Percentiles rank a stretch among this genome's conserved stretches.
Conservation (phyloP, 2,797 vertebrate species). For the Falco biarmicus region DNA sequence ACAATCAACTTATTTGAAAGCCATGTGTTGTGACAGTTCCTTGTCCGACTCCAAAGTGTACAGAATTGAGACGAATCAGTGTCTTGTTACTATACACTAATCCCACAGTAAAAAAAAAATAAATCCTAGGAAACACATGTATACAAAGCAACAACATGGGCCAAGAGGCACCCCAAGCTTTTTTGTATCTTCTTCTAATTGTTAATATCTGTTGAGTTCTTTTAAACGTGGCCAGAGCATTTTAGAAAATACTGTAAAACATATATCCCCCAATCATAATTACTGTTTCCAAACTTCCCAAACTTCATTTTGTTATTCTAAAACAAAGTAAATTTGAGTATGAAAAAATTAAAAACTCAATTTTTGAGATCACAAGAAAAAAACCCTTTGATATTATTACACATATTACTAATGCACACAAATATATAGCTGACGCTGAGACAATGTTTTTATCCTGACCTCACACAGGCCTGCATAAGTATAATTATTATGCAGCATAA, state of each 20-base stretch:
- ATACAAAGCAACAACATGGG: background rate
- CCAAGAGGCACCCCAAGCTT: background rate
- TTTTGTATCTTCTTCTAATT: background rate
- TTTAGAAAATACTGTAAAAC: background rate
- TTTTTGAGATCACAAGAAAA: background rate
- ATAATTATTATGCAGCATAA: slow-evolving; percentile 65
- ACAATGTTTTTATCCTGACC: slow-evolving; percentile 41
- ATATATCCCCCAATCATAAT: background rate
- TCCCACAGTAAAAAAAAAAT: background rate
- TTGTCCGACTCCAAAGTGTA: slow-evolving; percentile 26
- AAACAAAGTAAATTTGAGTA: background rate
- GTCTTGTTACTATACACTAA: background rate
- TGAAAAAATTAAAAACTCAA: background rate
- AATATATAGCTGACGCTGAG: background rate
- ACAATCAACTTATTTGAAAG: slow-evolving; percentile 60
- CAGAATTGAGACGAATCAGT: background rate
- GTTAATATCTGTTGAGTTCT: background rate
- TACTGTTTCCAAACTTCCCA: background rate
- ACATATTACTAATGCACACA: background rate
- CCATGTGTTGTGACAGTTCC: slow-evolving; percentile 57
- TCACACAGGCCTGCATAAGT: background rate
- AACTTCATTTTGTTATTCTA: background rate
- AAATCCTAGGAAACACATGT: background rate
- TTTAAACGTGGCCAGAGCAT: background rate
- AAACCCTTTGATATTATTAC: background rate